Percentiles rank a stretch among this genome's conserved stretches.
Conservation (phyloP, 1,140 invertebrate species). For the Forficula auricularia region DNA sequence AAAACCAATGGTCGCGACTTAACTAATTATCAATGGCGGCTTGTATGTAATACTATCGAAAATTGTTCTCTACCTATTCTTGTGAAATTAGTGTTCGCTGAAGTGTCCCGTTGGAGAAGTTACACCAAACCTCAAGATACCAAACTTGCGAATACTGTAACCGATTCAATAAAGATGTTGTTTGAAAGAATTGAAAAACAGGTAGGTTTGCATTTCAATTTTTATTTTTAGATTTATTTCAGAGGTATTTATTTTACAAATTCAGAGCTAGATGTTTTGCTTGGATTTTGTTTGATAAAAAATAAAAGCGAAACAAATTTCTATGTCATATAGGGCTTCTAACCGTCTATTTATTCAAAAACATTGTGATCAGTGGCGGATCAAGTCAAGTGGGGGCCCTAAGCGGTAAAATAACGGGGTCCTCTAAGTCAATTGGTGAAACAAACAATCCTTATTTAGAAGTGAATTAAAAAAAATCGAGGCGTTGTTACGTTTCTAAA, state of each 20-base stretch:
- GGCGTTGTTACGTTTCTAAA: too few species aligned
- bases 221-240: too few species aligned
- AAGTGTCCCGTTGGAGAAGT: slow-evolving; percentile 90
- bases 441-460: too few species aligned
- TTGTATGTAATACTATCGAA: slow-evolving; percentile 82
- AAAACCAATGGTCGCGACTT: slow-evolving; percentile 72
- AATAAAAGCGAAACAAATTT: too few species aligned
- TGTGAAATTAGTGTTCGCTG: slow-evolving; percentile 90
- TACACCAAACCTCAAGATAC: slow-evolving; percentile 88
- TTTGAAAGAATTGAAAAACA: slow-evolving; percentile 89
- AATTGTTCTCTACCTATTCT: slow-evolving; percentile 93
- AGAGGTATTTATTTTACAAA: too few species aligned
- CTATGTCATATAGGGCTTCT: slow-evolving; percentile 1
- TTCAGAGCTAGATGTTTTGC: background rate
- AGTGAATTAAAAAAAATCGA: too few species aligned
- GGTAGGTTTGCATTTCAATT: slow-evolving; percentile 27
- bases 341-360: too few species aligned
- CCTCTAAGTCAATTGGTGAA: too few species aligned
- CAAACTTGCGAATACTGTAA: slow-evolving; percentile 79
- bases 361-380: too few species aligned
- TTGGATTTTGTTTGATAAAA: slow-evolving; percentile 4
- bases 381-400: too few species aligned
- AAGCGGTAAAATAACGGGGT: too few species aligned
- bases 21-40: slow-evolving; percentile 81
- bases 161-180: slow-evolving; percentile 94